Base-by-base conservation (phyloP, 2,888 invertebrate species). In the Perdita meconis region DNA sequence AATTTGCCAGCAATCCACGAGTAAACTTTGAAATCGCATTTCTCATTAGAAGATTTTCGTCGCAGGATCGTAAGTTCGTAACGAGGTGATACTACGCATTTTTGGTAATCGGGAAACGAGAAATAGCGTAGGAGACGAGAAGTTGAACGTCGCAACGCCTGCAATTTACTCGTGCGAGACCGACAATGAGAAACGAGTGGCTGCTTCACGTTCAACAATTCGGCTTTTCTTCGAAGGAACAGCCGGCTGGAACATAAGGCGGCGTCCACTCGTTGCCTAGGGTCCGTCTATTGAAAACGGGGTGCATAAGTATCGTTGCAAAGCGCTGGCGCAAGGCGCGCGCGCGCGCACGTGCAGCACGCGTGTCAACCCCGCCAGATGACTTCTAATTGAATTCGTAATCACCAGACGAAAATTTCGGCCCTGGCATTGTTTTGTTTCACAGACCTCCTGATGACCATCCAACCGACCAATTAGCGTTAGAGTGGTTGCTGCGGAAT, bases 221-320 rank as follows among this genome's bases (percentile, higher is more conserved):
- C 70, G 68, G 65, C 66, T 64, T 73, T 71, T 61, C 51, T 68
- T 59, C 57, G 42, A 38, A 44, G 56, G 61, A 61, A 75, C 85
- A 88, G 84, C 87, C 87, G 87, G 87, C 88, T 87, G 84, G 64
- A 83, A 85, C 87, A 88, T 86, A 88, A 85, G 88, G 88, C 81
- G 88, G 83, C 81, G 81, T 68, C 70, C 70, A 67, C 68, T 67
- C 66, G 69, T 75, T 63, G 82, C 70, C 77, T 68, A 55, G 60
- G 56, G 68, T 42, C 65, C 12, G 36, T 40, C 59, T 51, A 80
- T 72, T 53, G 70, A 61, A 68, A 61, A 63, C 55, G 56, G 81
- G 77, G 84, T 82, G 84, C 84, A 75, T 78, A 70, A 83, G 79
- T 75, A 75, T 78, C 73, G 80, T 51, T 74, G 63, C 78, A 64